A percentile compares a stretch with the other conserved stretches of the same genome.
Evolutionary conservation across 2,797 vertebrate species (phyloP).

Genomic region (Benthosema pterotum): DNA sequence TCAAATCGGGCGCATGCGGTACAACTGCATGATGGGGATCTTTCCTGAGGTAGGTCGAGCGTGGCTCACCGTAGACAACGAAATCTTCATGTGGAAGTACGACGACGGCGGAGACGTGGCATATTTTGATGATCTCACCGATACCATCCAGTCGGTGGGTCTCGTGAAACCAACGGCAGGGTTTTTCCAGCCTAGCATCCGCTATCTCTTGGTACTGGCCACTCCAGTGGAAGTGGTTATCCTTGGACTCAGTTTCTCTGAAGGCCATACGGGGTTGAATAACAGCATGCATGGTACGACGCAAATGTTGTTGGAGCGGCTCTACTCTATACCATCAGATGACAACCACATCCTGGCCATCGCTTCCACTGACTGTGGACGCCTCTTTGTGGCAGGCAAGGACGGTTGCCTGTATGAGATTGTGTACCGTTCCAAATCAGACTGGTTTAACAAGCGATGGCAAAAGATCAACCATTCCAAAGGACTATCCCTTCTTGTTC

Average conservation of each 20-base stretch:
- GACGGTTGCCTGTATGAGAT: conserved; percentile 98
- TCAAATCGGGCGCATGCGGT: conserved; percentile 99
- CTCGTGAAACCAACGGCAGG: conserved; percentile 96
- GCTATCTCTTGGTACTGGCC: conserved; percentile 92
- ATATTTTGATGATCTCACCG: conserved; percentile 97
- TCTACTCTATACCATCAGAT: conserved; percentile 96
- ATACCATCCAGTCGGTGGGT: conserved; percentile 95
- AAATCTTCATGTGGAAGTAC: conserved; percentile 99
- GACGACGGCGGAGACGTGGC: conserved; percentile 96
- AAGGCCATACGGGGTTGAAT: conserved; percentile 84
- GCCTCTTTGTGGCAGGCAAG: conserved; percentile 96
- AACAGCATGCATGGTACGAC: conserved; percentile 95
- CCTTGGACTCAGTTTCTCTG: conserved; percentile 92
- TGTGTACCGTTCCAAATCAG: conserved; percentile 96
- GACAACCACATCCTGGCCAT: conserved; percentile 93
- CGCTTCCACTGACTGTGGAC: conserved; percentile 89
- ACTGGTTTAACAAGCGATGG: conserved; percentile 97
- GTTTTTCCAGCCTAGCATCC: conserved; percentile 95
- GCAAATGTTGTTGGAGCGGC: conserved; percentile 94
- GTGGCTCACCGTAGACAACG: conserved; percentile 97
- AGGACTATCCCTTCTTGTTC: conserved; percentile 94
- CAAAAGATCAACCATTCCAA: conserved; percentile 98
- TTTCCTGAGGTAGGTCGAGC: conserved; percentile 95
- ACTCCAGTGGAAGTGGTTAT: conserved; percentile 97
- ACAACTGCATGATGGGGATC: conserved; percentile 99